Base-by-base conservation (phyloP, 2,888 invertebrate species). In the Acronicta leporina region DNA sequence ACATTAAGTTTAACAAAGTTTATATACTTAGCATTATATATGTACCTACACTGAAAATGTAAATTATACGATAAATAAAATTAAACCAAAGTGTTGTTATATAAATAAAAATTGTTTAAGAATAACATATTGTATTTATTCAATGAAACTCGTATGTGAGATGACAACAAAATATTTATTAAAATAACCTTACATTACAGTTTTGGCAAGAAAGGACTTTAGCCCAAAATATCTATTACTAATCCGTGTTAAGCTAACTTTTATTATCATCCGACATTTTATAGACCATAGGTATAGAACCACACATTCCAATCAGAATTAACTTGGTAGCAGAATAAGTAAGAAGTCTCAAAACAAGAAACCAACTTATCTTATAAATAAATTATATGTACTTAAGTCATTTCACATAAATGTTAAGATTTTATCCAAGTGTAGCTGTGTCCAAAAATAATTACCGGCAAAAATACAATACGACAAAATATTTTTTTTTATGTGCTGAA, bases 81-180 rank as follows among this genome's bases (percentile, higher is more conserved):
- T 85, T 87, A 89, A 92, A 92, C 92, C 92, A 92, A 92, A 92
- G 92, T 90, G 89, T 87, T 90, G 86, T 87, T 87, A 88, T 85
- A 84, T 83, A 79, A 89, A 80, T 83, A 82, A 83, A 82, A 67
- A 79, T 68, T 81, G 78, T 76, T 77, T 81, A 70, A 76, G 70
- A 66, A 66, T 63, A 48, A 51, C 48, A 8, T 44, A 0, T 30
- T 49, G 46, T 64, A 43, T 59, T 44, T 33, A 40, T 69, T 55
- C 40, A 35, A 61, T 71, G 42, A 68, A 68, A 70, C 38, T 1
- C 30, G 9, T 16, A 48, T 40, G 50, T 71, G 81, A 67, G 87
- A 87, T 87, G 87, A 88, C 86, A 88, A 87, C 88, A 86, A 84
- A 88, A 86, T 75, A 73, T 89, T 88, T 88, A 89, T 86, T 90